Evolutionary conservation across 2,113 vertebrate genomes (phyloP).

Genomic region (Gnathonemus echidnorhynchus): DNA sequence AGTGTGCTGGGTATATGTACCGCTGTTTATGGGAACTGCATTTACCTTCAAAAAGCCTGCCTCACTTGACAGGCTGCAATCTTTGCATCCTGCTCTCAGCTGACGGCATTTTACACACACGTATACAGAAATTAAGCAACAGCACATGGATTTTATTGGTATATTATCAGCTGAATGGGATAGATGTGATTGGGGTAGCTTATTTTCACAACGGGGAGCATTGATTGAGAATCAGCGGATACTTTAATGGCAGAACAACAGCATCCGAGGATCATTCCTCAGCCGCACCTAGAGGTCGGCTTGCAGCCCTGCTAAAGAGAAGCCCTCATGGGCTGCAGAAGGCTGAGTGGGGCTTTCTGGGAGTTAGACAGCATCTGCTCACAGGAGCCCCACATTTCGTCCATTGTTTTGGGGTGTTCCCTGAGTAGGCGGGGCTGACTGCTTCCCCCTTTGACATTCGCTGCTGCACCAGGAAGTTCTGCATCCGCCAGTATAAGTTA

Average conservation of each 20-base stretch:
- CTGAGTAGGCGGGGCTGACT: not conserved
- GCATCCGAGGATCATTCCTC: not conserved
- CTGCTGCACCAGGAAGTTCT: not conserved
- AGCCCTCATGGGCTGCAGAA: not conserved
- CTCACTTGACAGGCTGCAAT: not conserved
- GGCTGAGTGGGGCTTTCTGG: not conserved
- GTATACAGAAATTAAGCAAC: not conserved
- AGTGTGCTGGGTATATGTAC: not conserved
- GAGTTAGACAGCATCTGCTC: not conserved
- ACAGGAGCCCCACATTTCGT: not conserved
- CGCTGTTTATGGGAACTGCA: not conserved
- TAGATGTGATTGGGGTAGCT: not conserved
- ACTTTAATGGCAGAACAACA: not conserved
- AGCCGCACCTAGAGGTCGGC: not conserved
- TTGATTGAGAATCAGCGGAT: not conserved
- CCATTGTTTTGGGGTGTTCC: not conserved
- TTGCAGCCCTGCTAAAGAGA: not conserved
- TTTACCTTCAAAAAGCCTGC: not conserved
- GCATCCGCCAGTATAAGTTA: too few relatives aligned
- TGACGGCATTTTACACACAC: not conserved
- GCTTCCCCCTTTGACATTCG: not conserved
- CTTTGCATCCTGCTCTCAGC: not conserved
- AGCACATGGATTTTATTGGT: not conserved
- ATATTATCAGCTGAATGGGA: not conserved
- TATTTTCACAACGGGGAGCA: not conserved